phyloP scores from a whole-genome alignment of 2,797 vertebrate species.

The Miichthys miiuy region DNA sequence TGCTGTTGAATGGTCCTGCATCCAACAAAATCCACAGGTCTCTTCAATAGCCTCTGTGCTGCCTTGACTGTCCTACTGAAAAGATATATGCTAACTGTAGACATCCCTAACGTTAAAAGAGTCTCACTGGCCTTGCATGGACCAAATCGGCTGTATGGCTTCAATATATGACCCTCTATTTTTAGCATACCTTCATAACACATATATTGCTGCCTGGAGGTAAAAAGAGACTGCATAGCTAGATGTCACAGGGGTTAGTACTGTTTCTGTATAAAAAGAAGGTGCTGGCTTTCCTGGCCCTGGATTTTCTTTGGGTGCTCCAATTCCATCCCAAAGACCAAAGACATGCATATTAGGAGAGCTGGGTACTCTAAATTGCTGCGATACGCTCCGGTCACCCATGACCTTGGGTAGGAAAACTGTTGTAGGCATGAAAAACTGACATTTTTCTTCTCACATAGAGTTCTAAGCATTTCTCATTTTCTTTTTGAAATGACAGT shows the following conservation, averaged over 20 bases:
- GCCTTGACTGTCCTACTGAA: background rate
- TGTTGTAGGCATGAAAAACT: background rate
- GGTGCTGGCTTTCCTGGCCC: background rate
- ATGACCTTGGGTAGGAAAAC: slow-evolving; percentile 1
- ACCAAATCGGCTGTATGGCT: background rate
- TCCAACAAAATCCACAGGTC: background rate
- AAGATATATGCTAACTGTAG: background rate
- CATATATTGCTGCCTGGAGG: background rate
- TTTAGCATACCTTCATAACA: background rate
- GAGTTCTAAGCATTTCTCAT: background rate
- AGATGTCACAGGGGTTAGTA: background rate
- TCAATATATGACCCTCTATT: background rate
- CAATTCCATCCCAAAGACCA: slow-evolving; percentile 8
- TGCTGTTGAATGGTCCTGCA: background rate
- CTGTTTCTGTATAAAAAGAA: background rate
- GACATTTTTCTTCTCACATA: background rate
- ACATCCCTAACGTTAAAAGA: background rate
- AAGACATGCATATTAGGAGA: slow-evolving; percentile 4
- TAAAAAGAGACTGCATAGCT: background rate
- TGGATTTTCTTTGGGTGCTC: background rate
- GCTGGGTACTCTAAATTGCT: slow-evolving; percentile 4
- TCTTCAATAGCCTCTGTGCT: background rate
- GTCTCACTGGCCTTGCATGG: background rate
- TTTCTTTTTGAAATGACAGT: slow-evolving; percentile 2
- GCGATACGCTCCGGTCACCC: slow-evolving; percentile 13